Evolutionary conservation across 2,888 invertebrate species (phyloP), one percentile per base, ranked within the genome.

Genomic region (Abrostola tripartita): DNA sequence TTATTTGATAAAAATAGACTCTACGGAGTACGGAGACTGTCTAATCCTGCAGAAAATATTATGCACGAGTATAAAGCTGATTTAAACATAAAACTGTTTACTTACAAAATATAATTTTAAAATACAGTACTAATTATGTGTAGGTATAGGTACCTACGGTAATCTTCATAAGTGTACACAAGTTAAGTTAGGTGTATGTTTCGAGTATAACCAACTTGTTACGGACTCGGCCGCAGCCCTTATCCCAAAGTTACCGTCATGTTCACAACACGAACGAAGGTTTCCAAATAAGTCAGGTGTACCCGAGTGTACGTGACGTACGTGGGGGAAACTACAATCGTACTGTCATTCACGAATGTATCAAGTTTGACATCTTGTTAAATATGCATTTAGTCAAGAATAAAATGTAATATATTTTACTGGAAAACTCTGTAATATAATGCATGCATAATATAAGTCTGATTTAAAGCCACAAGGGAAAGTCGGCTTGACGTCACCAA

Each of bases 401-500:
- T 24, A 24, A 24, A 24, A 1, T 24, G 24, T 24, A 24, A 24
- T 24, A 24, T 24, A 2, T 24, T 42, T 36, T 24, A 42, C n/a
- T 11, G 11, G 12, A 36, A 35, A 50, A 60, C 49, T 24, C 38
- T 62, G 52, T 69, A 70, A 58, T 60, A 75, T 59, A 59, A 64
- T 71, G 71, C 56, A 69, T 58, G 69, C 60, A 56, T 56, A 50
- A 68, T 55, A 41, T 70, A 70, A 61, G 74, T 70, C 54, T 60
- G 41, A 40, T 67, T 44, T 24, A 58, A 58, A 51, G 58, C 38
- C 64, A 44, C 68, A 75, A 61, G 67, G 59, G 50, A 63, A 64
- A 69, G 37, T 7, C 24, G 24, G 24, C 24, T 57, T 79, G 77
- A 76, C 79, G 80, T 74, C 79, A 79, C 42, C 37, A 37, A 49